These are phyloP conservation scores for Phasia obesa DNA, from an alignment of 2,888 invertebrate species.

Conservation along the genomic window DNA sequence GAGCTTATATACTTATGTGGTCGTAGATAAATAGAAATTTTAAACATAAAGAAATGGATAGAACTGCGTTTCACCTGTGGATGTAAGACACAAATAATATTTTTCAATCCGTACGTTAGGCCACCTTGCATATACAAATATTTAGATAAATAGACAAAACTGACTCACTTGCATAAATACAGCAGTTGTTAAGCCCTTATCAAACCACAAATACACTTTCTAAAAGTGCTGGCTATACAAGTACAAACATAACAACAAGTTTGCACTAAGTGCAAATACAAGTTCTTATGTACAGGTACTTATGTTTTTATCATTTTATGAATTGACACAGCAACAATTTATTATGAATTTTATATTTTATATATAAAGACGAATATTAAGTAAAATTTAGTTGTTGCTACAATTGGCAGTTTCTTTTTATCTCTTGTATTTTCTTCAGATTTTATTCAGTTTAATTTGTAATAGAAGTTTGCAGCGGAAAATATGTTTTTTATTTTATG, in stretches of 20 bases:
- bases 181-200: neutral
- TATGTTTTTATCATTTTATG: slow-evolving; percentile 69
- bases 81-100: neutral
- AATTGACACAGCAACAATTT: slow-evolving; percentile 73
- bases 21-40: no score
- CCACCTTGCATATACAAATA: slow-evolving; percentile 6
- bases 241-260: slow-evolving; percentile 7
- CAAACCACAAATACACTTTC: slow-evolving; percentile 13
- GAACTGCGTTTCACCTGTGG: neutral
- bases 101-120: slow-evolving; percentile 5
- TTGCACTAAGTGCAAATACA: slow-evolving; percentile 22
- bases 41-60: neutral
- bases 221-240: neutral
- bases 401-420: slow-evolving; percentile 21
- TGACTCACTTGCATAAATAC: slow-evolving; percentile 3
- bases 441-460: slow-evolving; percentile 53
- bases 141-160: slow-evolving; percentile 24
- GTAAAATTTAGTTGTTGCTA: slow-evolving; percentile 46
- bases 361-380: slow-evolving; percentile 39
- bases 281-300: slow-evolving; percentile 35
- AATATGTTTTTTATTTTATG: slow-evolving; percentile 63
- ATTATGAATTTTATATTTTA: slow-evolving; percentile 62
- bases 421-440: slow-evolving; percentile 33
- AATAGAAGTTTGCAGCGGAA: slow-evolving; percentile 42
- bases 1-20: no score